These are phyloP conservation scores for Thymallus thymallus DNA, from an alignment of 2,113 vertebrate species.

Conservation along the genomic window DNA sequence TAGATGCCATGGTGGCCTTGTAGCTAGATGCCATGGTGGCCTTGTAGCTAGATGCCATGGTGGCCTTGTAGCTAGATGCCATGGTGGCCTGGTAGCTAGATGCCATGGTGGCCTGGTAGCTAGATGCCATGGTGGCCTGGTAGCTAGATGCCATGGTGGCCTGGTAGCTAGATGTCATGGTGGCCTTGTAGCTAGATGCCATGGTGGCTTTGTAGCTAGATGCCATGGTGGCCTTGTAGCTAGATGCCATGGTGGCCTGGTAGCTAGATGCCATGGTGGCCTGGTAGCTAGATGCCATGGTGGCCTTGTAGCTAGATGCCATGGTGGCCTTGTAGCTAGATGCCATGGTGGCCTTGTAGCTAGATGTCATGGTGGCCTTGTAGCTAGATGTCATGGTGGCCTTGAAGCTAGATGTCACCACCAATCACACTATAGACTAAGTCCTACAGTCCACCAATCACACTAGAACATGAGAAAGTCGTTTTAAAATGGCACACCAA, in stretches of 20 bases:
- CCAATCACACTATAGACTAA: no score
- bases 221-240: background rate
- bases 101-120: background rate
- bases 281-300: background rate
- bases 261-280: slow-evolving; percentile 14
- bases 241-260: background rate
- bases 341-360: no score
- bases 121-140: slow-evolving; percentile 18
- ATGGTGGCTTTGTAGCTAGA: no score
- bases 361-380: background rate
- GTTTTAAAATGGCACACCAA: background rate
- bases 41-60: no score
- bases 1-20: background rate
- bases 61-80: no score
- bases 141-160: background rate
- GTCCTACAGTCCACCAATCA: no score
- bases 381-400: background rate
- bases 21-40: no score
- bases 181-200: no score
- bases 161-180: background rate
- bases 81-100: background rate
- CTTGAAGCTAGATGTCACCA: no score
- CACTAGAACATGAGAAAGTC: no score
- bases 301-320: background rate
- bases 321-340: no score